Evolutionary conservation across 2,888 invertebrate species (phyloP), one percentile per base, ranked within the genome.

Genomic region (Omphaloscelis lunosa): DNA sequence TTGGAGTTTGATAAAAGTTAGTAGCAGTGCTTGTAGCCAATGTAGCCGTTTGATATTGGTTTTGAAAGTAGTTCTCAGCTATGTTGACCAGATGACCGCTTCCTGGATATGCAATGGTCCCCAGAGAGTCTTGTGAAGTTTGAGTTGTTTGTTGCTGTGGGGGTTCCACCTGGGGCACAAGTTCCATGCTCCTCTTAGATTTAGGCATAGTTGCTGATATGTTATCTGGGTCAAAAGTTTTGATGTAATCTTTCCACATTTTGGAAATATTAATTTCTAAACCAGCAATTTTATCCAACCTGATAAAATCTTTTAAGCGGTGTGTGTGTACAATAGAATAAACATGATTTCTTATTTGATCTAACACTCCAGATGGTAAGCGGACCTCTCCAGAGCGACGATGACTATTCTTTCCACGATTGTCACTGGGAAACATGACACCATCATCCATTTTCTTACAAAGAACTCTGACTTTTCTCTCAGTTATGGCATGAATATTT

Each of bases 401-500:
- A 76, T 97, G 97, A 85, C 97, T 96, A 87, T 97, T 97, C 89
- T 96, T 97, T 0, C 97, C 97, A 79, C 97, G 92, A 82, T 97
- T 97, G 84, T 97, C 97, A 91, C 97, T 96, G 11, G 97, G 97
- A 87, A 97, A 97, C 96, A 97, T 96, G 0, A 97, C 95, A 71
- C 97, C 97, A 91, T 97, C 97, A 91, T 97, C 97, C 96, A 97
- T 96, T 91, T 97, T 97, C 88, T 97, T 97, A 86, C 97, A 97
- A 2, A 97, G 92, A 1, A 97, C 97, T 90, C 97, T 91, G 5
- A 97, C 97, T 92, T 97, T 97, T 85, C 97, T 93, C 88, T 97
- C 97, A 45, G 97, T 97, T 69, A 97, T 97, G 6, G 97, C 96
- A 93, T 97, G 97, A 77, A 97, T 97, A 88, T 97, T 97, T 91